Conservation (phyloP, 2,888 invertebrate species). For the Adelognathus sp. region DNA sequence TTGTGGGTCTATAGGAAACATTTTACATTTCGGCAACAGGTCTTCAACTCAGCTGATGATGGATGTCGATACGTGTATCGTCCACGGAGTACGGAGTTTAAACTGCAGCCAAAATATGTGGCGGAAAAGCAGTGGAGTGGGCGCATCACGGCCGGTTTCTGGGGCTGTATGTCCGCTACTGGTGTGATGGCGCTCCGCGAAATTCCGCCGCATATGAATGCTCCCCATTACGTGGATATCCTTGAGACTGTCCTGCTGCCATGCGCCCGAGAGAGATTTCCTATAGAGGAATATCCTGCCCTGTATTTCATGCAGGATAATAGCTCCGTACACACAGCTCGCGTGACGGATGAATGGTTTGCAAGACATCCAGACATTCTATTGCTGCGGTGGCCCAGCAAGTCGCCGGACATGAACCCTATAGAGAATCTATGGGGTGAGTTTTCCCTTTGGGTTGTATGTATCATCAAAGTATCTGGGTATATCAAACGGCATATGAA, state of each 20-base stretch:
- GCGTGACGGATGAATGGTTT: background rate
- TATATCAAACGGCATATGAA: too few relatives aligned
- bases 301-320: conserved; percentile 25
- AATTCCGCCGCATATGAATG: conserved; percentile 22
- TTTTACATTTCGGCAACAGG: background rate
- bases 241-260: conserved; percentile 29
- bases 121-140: conserved; percentile 33
- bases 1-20: too few relatives aligned
- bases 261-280: conserved; percentile 4
- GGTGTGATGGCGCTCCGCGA: conserved; percentile 18
- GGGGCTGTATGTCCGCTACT: conserved; percentile 44
- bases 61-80: conserved; percentile 15
- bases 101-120: conserved; percentile 10
- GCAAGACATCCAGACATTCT: conserved; percentile 9
- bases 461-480: too few relatives aligned
- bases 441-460: too few relatives aligned
- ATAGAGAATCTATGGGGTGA: conserved; percentile 25
- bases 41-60: conserved; percentile 10
- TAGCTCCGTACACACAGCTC: conserved; percentile 11
- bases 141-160: conserved; percentile 38
- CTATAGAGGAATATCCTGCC: background rate
- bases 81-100: background rate
- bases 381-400: conserved; percentile 10
- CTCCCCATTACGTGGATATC: conserved; percentile 5
- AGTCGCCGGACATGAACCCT: conserved; percentile 30